Conservation (phyloP, 2,797 vertebrate species). For the Chelonia mydas region DNA sequence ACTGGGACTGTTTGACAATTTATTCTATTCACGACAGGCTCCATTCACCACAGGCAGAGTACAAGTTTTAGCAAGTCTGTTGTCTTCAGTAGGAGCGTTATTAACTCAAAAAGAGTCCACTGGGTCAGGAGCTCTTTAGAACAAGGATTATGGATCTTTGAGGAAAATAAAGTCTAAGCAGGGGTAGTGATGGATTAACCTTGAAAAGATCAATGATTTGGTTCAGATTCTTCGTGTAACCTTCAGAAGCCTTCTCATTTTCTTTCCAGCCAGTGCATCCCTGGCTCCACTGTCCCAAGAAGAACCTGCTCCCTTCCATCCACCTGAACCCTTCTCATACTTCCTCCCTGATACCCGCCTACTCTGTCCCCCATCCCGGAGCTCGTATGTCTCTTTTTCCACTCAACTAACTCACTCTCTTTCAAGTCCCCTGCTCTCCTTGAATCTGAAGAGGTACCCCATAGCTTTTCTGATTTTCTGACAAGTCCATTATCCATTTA, state of each 20-base stretch:
- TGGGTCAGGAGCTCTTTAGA: conserved; percentile 61
- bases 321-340: conserved; percentile 54
- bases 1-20: not conserved
- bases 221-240: conserved; percentile 70
- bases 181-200: conserved; percentile 43
- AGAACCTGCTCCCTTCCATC: conserved; percentile 33
- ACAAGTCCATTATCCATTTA: not conserved
- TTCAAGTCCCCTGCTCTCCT: not conserved
- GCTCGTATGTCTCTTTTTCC: not conserved
- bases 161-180: conserved; percentile 68
- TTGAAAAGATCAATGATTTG: conserved; percentile 69
- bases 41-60: not conserved
- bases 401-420: not conserved
- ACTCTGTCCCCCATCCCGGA: conserved; percentile 7
- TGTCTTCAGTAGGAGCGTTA: conserved; percentile 60
- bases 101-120: conserved; percentile 64
- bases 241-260: conserved; percentile 58
- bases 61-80: conserved; percentile 70
- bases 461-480: not conserved
- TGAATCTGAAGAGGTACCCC: not conserved
- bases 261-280: conserved; percentile 12
- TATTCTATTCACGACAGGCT: not conserved
- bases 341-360: conserved; percentile 21
- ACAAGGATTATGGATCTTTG: conserved; percentile 51
- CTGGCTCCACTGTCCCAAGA: conserved; percentile 47